Evolutionary conservation across 1,140 invertebrate species (phyloP).

Genomic region (Caenorhabditis inopinata): DNA sequence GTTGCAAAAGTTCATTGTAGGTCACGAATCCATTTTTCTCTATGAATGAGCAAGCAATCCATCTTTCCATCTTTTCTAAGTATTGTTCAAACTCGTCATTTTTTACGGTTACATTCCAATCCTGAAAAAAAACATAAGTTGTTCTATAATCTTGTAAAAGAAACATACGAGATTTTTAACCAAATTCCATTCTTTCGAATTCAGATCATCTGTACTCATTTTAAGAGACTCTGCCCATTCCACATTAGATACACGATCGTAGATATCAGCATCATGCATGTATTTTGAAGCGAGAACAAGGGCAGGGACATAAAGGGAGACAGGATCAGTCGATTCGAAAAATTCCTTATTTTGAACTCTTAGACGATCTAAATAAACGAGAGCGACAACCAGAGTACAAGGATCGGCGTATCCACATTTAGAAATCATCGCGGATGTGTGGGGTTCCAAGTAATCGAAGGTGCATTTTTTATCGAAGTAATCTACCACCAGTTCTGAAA

Average conservation of each 20-base stretch:
- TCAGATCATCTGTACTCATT: conserved; percentile 19
- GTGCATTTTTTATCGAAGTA: conserved; percentile 55
- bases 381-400: conserved; percentile 55
- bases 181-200: conserved; percentile 37
- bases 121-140: background rate
- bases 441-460: conserved; percentile 54
- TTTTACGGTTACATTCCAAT: conserved; percentile 46
- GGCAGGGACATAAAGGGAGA: conserved; percentile 58
- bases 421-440: conserved; percentile 43
- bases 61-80: conserved; percentile 38
- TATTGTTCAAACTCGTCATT: conserved; percentile 42
- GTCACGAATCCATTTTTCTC: conserved; percentile 34
- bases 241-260: conserved; percentile 40
- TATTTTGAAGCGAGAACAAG: conserved; percentile 60
- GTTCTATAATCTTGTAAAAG: background rate
- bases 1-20: conserved; percentile 45
- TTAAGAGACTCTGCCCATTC: conserved; percentile 43
- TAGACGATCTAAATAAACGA: conserved; percentile 62
- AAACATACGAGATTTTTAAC: conserved; percentile 28
- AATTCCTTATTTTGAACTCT: conserved; percentile 39
- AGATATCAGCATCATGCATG: conserved; percentile 53
- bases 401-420: conserved; percentile 50
- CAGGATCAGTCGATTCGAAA: conserved; percentile 55
- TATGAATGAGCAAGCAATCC: conserved; percentile 34
- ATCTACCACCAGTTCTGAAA: conserved; percentile 59